phyloP scores from a whole-genome alignment of 1,140 invertebrate species.

The Microplitis demolitor region DNA sequence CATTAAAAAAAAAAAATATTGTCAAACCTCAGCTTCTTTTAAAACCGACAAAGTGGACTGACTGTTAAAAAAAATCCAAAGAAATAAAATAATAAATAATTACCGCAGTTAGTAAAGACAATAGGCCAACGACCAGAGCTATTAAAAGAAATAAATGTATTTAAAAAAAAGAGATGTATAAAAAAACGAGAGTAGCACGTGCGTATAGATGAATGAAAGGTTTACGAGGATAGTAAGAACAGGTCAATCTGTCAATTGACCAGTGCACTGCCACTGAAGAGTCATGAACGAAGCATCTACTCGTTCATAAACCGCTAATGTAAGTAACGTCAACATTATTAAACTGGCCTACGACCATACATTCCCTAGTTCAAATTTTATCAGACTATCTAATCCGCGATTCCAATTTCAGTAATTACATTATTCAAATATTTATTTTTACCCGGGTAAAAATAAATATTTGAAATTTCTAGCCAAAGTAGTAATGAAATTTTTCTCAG shows the following conservation, averaged over 20 bases:
- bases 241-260: conserved; percentile 56
- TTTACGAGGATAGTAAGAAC: conserved; percentile 55
- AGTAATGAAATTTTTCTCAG: too few relatives aligned
- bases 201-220: conserved; percentile 52
- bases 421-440: too few relatives aligned
- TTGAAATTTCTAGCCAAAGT: too few relatives aligned
- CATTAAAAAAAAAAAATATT: too few relatives aligned
- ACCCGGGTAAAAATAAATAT: too few relatives aligned
- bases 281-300: conserved; percentile 5
- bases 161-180: not conserved
- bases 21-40: too few relatives aligned
- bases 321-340: not conserved
- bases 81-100: too few relatives aligned
- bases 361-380: not conserved
- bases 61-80: too few relatives aligned
- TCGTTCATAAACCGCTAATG: not conserved
- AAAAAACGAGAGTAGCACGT: conserved; percentile 39
- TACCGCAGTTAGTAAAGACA: too few relatives aligned
- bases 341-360: not conserved
- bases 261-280: conserved; percentile 29
- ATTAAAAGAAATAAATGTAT: not conserved
- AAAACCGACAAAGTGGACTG: too few relatives aligned
- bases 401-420: too few relatives aligned
- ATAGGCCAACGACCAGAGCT: not conserved
- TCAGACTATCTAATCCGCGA: too few relatives aligned